These are phyloP conservation scores for Alsophila aescularia DNA, from an alignment of 2,888 invertebrate genomes.

Conservation along the genomic window DNA sequence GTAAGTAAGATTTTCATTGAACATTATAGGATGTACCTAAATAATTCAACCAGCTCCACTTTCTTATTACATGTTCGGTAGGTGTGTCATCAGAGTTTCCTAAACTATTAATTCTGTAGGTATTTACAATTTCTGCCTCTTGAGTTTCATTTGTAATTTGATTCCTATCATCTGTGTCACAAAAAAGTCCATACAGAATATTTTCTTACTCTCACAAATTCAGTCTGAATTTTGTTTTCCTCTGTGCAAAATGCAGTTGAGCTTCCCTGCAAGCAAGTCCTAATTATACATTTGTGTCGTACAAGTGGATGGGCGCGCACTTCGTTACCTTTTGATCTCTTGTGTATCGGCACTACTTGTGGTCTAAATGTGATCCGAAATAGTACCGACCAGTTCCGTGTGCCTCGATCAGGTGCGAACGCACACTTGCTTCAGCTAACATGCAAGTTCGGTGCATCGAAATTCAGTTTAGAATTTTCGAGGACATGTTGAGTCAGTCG, in stretches of 20 bases:
- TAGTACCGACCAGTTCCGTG: slow-evolving; percentile 76
- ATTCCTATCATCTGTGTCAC: too few relatives aligned
- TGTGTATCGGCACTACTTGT: slow-evolving; percentile 69
- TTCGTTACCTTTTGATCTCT: slow-evolving; percentile 76
- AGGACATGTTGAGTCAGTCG: slow-evolving; percentile 3
- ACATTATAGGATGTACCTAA: too few relatives aligned
- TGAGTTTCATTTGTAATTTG: too few relatives aligned
- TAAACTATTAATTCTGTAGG: too few relatives aligned
- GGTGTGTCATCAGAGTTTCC: too few relatives aligned
- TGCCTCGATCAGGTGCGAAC: slow-evolving; percentile 77
- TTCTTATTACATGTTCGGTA: too few relatives aligned
- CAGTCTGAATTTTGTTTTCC: background rate
- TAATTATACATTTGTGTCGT: slow-evolving; percentile 29
- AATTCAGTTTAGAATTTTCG: slow-evolving; percentile 7
- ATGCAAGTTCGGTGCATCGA: slow-evolving; percentile 39
- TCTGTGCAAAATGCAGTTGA: slow-evolving; percentile 3
- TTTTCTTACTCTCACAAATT: too few relatives aligned
- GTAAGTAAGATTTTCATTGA: too few relatives aligned
- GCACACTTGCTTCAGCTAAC: slow-evolving; percentile 51
- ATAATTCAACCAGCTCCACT: too few relatives aligned
- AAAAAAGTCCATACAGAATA: too few relatives aligned
- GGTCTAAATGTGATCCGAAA: slow-evolving; percentile 77
- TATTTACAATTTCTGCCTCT: too few relatives aligned
- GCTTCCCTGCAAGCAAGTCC: slow-evolving; percentile 5
- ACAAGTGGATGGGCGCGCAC: slow-evolving; percentile 43